Base-by-base conservation (phyloP, 2,888 invertebrate species). In the Rhimphoctona megacephalus region DNA sequence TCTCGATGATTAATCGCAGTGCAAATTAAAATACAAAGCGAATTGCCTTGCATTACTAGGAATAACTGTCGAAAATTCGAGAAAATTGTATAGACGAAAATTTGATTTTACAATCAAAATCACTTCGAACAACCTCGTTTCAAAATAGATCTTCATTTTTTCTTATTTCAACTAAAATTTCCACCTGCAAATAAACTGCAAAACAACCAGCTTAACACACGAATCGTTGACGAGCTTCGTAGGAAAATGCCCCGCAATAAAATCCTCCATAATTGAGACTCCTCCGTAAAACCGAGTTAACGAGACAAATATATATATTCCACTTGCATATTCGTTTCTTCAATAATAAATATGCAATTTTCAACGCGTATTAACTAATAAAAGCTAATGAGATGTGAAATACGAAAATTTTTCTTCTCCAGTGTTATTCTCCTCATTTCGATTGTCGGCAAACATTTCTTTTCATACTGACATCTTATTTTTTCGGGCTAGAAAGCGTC, bases 231-330 rank as follows among this genome's bases (percentile, higher is more conserved):
- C 30, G 30, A 52, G 70, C 54, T 64, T 49, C 64, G n/a, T 46
- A 30, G 30, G 22, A 54, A 49, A 93, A 95, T 95, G 95, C 95
- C 94, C 94, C 95, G 95, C 94, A 95, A 91, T 91, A 90, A 95
- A 94, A 94, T 94, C 30, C 17, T 93, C 83, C 94, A 95, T 92
- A 94, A 95, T 94, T 95, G 95, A 90, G 89, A 88, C 85, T 66
- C 54, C 22, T 73, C 39, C 83, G 67, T 73, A 73, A 66, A 79
- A 43, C 22, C 54, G 22, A 79, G 61, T 79, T 73, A 73, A 87
- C 80, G 88, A 85, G 84, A 30, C 61, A 17, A 14, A 30, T 25
- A 25, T 30, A 61, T 69, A 43, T 69, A 2, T 39, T 36, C 89
- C 88, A 90, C 91, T 86, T 83, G 85, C 82, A 61, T 66, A 52